Conservation (phyloP, 2,888 invertebrate species). For the Macrosiphum euphorbiae region DNA sequence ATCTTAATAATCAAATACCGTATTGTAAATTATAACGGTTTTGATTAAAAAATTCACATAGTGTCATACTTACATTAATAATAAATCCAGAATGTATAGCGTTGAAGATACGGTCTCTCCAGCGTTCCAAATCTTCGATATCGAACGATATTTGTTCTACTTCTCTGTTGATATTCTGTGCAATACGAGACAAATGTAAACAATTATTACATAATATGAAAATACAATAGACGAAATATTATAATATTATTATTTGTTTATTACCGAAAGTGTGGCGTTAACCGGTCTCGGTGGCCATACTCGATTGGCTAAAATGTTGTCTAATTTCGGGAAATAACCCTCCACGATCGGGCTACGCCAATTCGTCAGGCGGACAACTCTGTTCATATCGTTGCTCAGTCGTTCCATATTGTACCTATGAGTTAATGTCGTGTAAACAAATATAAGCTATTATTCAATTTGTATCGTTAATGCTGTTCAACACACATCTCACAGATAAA, state of each 20-base stretch:
- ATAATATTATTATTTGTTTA: not conserved
- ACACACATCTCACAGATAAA: not conserved
- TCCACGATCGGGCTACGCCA: constrained; percentile 80
- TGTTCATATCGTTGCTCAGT: constrained; percentile 78
- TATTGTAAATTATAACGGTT: not conserved
- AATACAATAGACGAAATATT: not conserved
- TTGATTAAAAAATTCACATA: not conserved
- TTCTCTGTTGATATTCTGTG: constrained; percentile 78
- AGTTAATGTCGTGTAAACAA: constrained; percentile 21
- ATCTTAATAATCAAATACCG: not conserved
- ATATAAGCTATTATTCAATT: not conserved
- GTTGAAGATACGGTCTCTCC: constrained; percentile 81
- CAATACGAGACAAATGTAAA: not conserved
- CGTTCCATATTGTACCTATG: constrained; percentile 82
- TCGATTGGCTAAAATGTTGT: constrained; percentile 82
- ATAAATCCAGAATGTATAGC: constrained; percentile 79
- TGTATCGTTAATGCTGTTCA: not conserved
- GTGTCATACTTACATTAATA: constrained; percentile 72
- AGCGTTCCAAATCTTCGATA: constrained; percentile 80
- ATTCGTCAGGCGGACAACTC: constrained; percentile 77
- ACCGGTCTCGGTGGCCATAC: constrained; percentile 80
- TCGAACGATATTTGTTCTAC: constrained; percentile 79
- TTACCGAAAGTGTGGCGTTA: constrained; percentile 67
- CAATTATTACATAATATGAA: not conserved
- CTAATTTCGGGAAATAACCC: constrained; percentile 88